These are phyloP conservation scores for Cecropterus lyciades DNA, from an alignment of 1,140 invertebrate genomes.

Conservation along the genomic window DNA sequence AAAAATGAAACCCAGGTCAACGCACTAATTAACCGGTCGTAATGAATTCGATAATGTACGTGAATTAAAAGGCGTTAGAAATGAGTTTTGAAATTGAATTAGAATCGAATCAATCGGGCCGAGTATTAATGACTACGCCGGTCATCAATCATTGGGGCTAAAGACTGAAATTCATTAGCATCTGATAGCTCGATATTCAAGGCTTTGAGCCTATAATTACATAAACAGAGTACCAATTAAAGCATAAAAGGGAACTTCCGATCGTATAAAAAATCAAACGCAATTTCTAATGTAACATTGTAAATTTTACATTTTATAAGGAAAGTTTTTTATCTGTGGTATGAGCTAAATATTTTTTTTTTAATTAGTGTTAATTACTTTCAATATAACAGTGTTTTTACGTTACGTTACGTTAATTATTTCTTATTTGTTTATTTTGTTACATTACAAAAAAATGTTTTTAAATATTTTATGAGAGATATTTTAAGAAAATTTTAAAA, in stretches of 20 bases:
- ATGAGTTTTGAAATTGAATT: constrained; percentile 51
- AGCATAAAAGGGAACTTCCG: constrained; percentile 3
- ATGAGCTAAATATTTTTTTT: no score
- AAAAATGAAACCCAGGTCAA: constrained; percentile 16
- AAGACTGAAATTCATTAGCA: constrained; percentile 37
- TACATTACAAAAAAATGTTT: no score
- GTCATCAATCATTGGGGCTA: constrained; percentile 45
- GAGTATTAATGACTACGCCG: constrained; percentile 36
- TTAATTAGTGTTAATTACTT: no score
- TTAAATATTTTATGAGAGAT: no score
- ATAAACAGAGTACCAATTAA: constrained; percentile 8
- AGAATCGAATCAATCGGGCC: constrained; percentile 45
- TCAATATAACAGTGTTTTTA: no score
- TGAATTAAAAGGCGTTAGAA: constrained; percentile 42
- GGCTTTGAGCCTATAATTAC: constrained; percentile 26
- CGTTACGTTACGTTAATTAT: no score
- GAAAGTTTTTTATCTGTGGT: no score
- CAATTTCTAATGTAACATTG: no score
- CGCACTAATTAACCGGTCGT: constrained; percentile 20
- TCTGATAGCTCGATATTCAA: constrained; percentile 26
- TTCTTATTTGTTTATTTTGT: no score
- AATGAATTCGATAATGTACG: constrained; percentile 33
- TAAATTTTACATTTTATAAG: no score
- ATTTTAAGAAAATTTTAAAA: no score
- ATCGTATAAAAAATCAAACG: neutral